Evolutionary conservation across 2,888 invertebrate species (phyloP), one percentile per base, ranked within the genome.

Genomic region (Plebejus melissa): DNA sequence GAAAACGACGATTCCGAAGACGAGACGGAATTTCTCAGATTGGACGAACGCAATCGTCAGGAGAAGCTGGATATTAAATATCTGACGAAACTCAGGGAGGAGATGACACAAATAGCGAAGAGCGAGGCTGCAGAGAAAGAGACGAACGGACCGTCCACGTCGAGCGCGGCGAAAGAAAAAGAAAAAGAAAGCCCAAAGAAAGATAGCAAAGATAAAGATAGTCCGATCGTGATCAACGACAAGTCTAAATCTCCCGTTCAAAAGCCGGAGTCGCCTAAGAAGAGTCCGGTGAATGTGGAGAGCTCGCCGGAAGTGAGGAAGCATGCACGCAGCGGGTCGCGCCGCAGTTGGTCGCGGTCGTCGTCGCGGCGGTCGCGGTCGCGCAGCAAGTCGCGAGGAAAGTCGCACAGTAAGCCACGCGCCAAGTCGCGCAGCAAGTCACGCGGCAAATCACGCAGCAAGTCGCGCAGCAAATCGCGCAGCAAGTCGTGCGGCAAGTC

Each of bases 51-150:
- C 22, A 87, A 84, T 28, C 83, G 89, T 0, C 95, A 94, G 76
- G 95, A 96, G 60, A 95, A 95, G 75, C 91, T 95, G 74, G 94
- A 96, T 79, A 82, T 86, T 41, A 95, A 95, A 81, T 97, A 97
- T 82, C 85, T 96, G 79, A 94, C 94, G 82, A 95, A 95, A 83
- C 87, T 97, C 78, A 95, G 96, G 82, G 95, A 80, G 95, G 95
- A 79, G 87, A 95, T 85, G 94, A 96, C 76, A 94, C 96, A 78
- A 78, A 96, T 97, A 87, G 97, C 97, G 1, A 96, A 96, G 82
- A 54, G 3, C 16, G 96, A 96, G 1, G 84, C 88, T 0, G 83
- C 88, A 60, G 88, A 89, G 79, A 81, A 83, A n/a, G 83, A 80
- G 76, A 80, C 80, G 7, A 85, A 83, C 74, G 85, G 83, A 4